Conservation (phyloP, 2,113 vertebrate genomes). For the Microcebus tavaratra region DNA sequence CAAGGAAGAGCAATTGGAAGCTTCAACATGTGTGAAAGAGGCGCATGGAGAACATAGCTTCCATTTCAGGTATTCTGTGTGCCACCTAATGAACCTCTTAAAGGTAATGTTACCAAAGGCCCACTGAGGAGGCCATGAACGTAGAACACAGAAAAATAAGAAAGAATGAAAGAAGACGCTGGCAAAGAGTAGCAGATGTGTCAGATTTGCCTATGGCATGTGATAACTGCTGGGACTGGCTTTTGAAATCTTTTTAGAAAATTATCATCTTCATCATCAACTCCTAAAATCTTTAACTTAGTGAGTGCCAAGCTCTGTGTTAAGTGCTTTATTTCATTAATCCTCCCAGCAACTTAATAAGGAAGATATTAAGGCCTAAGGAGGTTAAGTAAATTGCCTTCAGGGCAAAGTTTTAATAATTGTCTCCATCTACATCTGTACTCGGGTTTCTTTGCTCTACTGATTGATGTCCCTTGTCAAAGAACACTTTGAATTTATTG, state of each 20-base stretch:
- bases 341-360: not conserved
- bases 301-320: slow-evolving; percentile 24
- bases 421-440: slow-evolving; percentile 1
- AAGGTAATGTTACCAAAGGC: slow-evolving; percentile 44
- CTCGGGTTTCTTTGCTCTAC: not conserved
- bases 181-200: not conserved
- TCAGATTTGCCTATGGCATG: not conserved
- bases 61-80: slow-evolving; percentile 48
- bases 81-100: slow-evolving; percentile 51
- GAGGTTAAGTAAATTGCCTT: not conserved
- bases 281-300: not conserved
- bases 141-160: not conserved
- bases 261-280: slow-evolving; percentile 8
- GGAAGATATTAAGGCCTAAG: not conserved
- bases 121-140: not conserved
- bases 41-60: slow-evolving; percentile 20
- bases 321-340: not conserved
- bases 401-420: not conserved
- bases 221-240: not conserved
- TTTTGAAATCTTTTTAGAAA: not conserved
- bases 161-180: slow-evolving; percentile 14
- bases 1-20: slow-evolving; percentile 51
- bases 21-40: slow-evolving; percentile 43
- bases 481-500: slow-evolving; percentile 39
- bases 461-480: slow-evolving; percentile 34